A percentile compares a stretch with the other conserved stretches of the same genome.
These are phyloP conservation scores for Cyanoderma ruficeps DNA, from an alignment of 2,113 vertebrate species.

Conservation along the genomic window DNA sequence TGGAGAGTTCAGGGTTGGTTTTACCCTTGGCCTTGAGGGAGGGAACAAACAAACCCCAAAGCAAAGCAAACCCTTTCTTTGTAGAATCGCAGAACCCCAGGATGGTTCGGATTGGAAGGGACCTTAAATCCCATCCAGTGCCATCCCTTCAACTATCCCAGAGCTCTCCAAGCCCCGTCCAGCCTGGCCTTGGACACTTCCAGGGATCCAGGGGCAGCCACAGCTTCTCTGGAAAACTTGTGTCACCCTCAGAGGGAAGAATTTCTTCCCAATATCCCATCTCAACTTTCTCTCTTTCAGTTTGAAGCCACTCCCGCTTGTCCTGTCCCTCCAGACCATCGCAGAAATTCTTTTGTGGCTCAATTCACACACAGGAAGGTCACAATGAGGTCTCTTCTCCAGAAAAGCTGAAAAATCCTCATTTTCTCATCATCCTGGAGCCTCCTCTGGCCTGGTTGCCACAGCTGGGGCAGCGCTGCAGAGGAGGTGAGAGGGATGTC, in stretches of 20 bases:
- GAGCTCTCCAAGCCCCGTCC: fast-evolving
- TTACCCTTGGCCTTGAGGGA: not conserved
- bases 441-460: not conserved
- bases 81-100: too few species aligned
- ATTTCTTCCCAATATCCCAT: not conserved
- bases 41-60: not conserved
- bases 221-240: not conserved
- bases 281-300: not conserved
- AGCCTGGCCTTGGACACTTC: fast-evolving
- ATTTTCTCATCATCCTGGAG: not conserved
- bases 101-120: not conserved
- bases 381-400: not conserved
- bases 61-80: fast-evolving
- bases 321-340: not conserved
- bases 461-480: not conserved
- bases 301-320: not conserved
- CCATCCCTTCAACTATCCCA: not conserved
- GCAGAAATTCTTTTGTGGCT: not conserved
- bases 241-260: not conserved
- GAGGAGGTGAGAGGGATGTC: not conserved
- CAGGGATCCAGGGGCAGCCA: not conserved
- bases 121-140: fast-evolving
- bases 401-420: not conserved
- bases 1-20: not conserved
- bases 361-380: not conserved